Evolutionary conservation across 2,888 invertebrate species (phyloP), one percentile per base, ranked within the genome.

Genomic region (Chirona hameri): DNA sequence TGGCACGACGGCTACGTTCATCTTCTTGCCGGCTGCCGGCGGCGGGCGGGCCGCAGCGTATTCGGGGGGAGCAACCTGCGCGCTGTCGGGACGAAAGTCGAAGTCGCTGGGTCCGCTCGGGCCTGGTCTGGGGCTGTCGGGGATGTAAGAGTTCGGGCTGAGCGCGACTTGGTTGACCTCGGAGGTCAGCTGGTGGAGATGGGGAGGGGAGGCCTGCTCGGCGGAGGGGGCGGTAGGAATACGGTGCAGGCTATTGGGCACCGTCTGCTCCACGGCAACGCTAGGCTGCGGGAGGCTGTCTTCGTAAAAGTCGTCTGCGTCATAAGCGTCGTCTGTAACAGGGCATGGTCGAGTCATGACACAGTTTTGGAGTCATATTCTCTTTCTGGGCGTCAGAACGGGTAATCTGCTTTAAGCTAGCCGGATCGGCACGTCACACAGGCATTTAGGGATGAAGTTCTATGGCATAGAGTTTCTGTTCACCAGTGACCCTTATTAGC

Each of bases 231-330:
- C 29, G 72, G 72, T 15, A 18, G 27, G 72, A 4, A 18, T 18
- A 5, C 31, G 72, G 31, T 31, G 2, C 18, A 72, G 46, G n/a
- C 48, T 79, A n/a, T 79, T 24, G 1, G 79, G 79, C 14, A 46
- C 18, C n/a, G 80, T 80, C 80, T 80, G 52, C 48, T 80, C 80
- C 29, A 55, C 27, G 5, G 18, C 2, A 10, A 52, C 52, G 21
- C 80, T 80, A 0, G 7, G 80, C 29, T 80, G 80, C 14, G 80
- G 52, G 24, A 80, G 12, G 52, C 7, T 52, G 80, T 80, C 52
- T 12, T 80, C 80, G 52, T 80, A 80, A 55, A n/a, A 80, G 80
- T 52, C 27, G 52, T 80, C 48, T 12, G 24, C 76, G 39, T 21
- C 21, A 29, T 79, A 46, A 48, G 31, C 60, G 24, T 9, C 48